Evolutionary conservation across 2,113 vertebrate species (phyloP).

Genomic region (Pavo muticus): DNA sequence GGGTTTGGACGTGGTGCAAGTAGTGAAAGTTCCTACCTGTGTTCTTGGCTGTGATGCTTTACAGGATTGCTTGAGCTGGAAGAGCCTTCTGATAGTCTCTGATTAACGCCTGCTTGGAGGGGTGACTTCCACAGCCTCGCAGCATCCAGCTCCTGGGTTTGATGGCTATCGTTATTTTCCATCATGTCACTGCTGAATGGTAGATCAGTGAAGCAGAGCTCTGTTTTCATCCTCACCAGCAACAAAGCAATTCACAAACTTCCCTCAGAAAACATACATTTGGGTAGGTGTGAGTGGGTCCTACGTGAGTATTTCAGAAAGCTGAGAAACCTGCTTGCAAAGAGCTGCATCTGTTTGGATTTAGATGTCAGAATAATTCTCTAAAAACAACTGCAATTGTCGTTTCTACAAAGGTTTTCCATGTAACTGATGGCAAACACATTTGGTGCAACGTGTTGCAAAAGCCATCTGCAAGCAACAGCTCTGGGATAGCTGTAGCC

Average conservation of each 20-base stretch:
- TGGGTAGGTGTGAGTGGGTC: background rate
- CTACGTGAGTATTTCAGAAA: background rate
- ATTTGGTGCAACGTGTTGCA: background rate
- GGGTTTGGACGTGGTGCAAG: background rate
- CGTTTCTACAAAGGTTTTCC: slow-evolving; percentile 16
- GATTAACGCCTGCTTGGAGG: background rate
- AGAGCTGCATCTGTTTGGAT: slow-evolving; percentile 21
- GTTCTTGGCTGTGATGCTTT: background rate
- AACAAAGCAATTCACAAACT: background rate
- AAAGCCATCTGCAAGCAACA: background rate
- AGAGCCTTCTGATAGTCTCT: background rate
- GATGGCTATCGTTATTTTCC: background rate
- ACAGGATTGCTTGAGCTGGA: background rate
- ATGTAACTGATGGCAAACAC: background rate
- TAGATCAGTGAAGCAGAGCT: background rate
- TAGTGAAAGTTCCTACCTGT: background rate
- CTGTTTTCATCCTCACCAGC: background rate
- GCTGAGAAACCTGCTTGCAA: background rate
- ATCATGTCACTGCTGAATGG: background rate
- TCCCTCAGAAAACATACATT: background rate
- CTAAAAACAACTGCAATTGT: background rate
- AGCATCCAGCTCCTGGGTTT: too few relatives aligned
- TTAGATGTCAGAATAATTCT: slow-evolving; percentile 4
- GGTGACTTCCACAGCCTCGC: too few relatives aligned
- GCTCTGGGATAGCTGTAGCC: background rate